Evolutionary conservation across 2,113 vertebrate species (phyloP).

Genomic region (Mola mola): DNA sequence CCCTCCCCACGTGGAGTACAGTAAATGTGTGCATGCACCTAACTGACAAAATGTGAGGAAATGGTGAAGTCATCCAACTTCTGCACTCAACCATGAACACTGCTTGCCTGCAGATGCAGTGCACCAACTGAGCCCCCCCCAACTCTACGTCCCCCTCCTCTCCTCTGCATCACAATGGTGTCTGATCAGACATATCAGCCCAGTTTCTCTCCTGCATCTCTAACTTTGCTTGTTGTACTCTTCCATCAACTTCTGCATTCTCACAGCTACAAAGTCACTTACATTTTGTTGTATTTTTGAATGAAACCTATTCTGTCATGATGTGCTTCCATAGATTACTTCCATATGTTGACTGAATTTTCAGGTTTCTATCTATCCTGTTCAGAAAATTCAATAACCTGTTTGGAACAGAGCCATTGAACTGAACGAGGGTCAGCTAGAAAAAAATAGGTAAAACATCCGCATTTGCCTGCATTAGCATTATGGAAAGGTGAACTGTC

Average conservation of each 20-base stretch:
- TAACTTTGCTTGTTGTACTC: background rate
- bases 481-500: too few species aligned
- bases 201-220: background rate
- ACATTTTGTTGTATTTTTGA: too few species aligned
- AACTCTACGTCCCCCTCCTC: background rate
- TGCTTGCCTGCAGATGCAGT: constrained; percentile 52
- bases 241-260: background rate
- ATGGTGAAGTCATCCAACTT: constrained; percentile 67
- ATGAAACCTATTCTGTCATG: too few species aligned
- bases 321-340: too few species aligned
- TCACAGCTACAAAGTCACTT: too few species aligned
- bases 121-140: constrained; percentile 24
- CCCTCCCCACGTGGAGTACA: background rate
- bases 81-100: constrained; percentile 60
- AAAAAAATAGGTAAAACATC: too few species aligned
- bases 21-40: constrained; percentile 2
- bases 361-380: too few species aligned
- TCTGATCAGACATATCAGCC: constrained; percentile 44
- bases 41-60: constrained; percentile 34
- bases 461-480: too few species aligned
- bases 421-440: too few species aligned
- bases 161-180: constrained; percentile 38
- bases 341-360: too few species aligned
- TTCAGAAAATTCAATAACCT: too few species aligned
- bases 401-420: too few species aligned